Evolutionary conservation across 2,888 invertebrate genomes (phyloP), one percentile per base, ranked within the genome.

Genomic region (Ophioninae sp.): DNA sequence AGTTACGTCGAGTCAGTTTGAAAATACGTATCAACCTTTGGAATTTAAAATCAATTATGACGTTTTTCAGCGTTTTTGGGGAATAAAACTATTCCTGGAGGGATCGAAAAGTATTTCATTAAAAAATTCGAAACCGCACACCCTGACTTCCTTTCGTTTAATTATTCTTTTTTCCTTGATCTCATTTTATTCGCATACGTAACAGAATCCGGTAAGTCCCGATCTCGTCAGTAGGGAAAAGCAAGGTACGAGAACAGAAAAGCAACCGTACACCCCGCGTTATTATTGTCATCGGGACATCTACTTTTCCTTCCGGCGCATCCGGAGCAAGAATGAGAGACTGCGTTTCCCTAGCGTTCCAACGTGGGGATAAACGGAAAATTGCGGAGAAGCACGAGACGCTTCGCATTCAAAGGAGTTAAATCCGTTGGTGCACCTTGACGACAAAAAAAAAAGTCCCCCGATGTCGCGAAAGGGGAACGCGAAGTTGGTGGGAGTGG

Each of bases 301-400:
- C 44, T 50, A 17, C 17, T 17, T 50, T 50, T 2, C 50, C 6
- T 50, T 6, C 50, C 50, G 17, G 50, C 50, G 17, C 17, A 13
- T 10, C 50, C 17, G 50, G 50, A 13, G 13, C 17, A 50, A 17
- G 50, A 50, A 2, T 6, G 59, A 59, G 20, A 59, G 20, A 39
- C 39, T 57, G 21, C 20, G 23, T 23, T 23, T 23, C 17, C n/a
- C 8, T 57, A 17, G 39, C 23, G 59, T 30, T 30, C 3, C 30
- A 30, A 30, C 30, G 30, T 30, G 20, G 21, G 21, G 37, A 41
- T 13, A 62, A 73, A 20, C 30, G 68, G 68, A 77, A 69, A 69
- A 77, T 61, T 17, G 70, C 39, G 70, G n/a, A n/a, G 23, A 37
- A 69, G 56, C 78, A 78, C 78, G 78, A 64, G 67, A 75, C 39